Evolutionary conservation across 2,797 vertebrate species (phyloP).

Genomic region (Acanthurus leucopareius): DNA sequence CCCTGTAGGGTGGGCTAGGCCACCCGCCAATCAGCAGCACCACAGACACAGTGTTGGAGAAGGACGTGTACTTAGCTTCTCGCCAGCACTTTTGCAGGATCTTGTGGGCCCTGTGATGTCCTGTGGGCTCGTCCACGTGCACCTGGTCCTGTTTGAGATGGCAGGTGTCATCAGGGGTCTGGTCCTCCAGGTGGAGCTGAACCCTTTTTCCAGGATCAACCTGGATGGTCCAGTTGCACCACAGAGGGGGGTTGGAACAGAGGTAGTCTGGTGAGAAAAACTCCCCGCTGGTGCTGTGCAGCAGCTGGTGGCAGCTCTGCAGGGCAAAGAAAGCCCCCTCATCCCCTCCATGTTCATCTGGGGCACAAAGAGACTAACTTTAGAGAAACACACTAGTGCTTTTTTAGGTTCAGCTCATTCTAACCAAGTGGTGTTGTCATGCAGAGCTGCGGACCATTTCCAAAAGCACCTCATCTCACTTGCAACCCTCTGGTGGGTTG

Average conservation of each 20-base stretch:
- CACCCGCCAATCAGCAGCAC: constrained; percentile 80
- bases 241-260: constrained; percentile 85
- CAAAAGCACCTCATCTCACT: background rate
- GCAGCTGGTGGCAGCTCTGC: constrained; percentile 84
- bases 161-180: constrained; percentile 75
- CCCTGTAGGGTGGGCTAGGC: constrained; percentile 73
- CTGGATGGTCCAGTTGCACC: constrained; percentile 89
- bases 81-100: constrained; percentile 84
- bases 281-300: constrained; percentile 65
- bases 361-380: rapidly evolving
- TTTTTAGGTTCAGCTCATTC: background rate
- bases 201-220: constrained; percentile 77
- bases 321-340: constrained; percentile 80
- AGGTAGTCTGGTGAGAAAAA: constrained; percentile 87
- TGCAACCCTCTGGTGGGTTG: background rate
- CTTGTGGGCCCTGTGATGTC: constrained; percentile 32
- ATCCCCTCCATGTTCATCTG: constrained; percentile 42
- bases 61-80: constrained; percentile 70
- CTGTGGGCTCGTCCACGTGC: constrained; percentile 81
- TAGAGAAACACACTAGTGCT: background rate
- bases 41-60: constrained; percentile 78
- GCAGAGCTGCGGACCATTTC: background rate
- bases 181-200: constrained; percentile 82
- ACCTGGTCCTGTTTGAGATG: constrained; percentile 83
- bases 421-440: too few species aligned